Percentiles rank a stretch among this genome's conserved stretches.
These are phyloP conservation scores for Tetranychus truncatus DNA, from an alignment of 2,888 invertebrate genomes.

Conservation along the genomic window DNA sequence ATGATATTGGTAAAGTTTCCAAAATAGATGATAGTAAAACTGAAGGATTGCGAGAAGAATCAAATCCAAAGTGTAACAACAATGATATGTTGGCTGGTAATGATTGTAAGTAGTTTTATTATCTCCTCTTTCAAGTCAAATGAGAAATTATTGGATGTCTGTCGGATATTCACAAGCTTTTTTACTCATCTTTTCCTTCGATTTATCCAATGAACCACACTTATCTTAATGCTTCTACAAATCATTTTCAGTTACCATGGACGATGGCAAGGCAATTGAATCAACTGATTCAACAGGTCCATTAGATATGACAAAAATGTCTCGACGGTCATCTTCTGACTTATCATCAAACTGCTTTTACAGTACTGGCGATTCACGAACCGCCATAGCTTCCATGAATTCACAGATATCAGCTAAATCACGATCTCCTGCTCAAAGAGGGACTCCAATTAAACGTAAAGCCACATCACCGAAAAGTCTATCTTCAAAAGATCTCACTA, in stretches of 20 bases:
- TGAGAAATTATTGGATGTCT: background rate
- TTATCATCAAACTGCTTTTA: background rate
- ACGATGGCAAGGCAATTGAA: background rate
- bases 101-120: background rate
- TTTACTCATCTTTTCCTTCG: background rate
- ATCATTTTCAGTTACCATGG: background rate
- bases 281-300: background rate
- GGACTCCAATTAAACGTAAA: background rate
- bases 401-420: background rate
- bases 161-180: background rate
- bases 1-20: background rate
- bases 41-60: background rate
- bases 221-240: no score
- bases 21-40: background rate
- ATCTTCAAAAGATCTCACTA: background rate
- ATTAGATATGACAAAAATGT: conserved; percentile 5
- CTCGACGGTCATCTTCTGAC: background rate
- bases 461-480: background rate
- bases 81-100: background rate
- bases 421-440: background rate
- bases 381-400: no score
- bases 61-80: background rate
- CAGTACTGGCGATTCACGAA: background rate
- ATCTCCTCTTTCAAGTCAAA: background rate
- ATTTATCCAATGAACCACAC: no score